phyloP scores from a whole-genome alignment of 2,888 invertebrate genomes.

The Pedicia rivosa region DNA sequence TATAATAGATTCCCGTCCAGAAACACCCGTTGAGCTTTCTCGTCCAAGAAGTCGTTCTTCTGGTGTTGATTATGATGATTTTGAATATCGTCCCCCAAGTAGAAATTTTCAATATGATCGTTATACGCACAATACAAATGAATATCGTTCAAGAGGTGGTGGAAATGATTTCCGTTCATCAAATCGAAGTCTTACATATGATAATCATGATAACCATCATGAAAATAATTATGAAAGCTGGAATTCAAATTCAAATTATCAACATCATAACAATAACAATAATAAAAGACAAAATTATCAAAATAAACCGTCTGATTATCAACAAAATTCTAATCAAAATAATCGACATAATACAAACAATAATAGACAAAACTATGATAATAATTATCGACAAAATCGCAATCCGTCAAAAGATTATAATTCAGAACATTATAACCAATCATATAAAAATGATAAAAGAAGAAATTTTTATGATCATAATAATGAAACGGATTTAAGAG shows the following conservation, averaged over 20 bases:
- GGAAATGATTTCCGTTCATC: slow-evolving; percentile 1
- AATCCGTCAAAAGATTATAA: slow-evolving; percentile 16
- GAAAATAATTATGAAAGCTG: no score
- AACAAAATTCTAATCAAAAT: not conserved
- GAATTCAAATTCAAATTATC: no score
- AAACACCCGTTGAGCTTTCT: not conserved
- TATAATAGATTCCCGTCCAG: not conserved
- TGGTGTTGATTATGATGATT: slow-evolving; percentile 4
- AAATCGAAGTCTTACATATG: not conserved
- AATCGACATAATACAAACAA: not conserved
- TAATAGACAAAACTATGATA: not conserved
- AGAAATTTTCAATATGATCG: not conserved
- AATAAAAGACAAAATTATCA: slow-evolving; percentile 3
- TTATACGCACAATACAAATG: not conserved
- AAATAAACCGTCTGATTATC: no score
- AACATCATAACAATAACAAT: slow-evolving; percentile 3
- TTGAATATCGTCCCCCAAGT: not conserved
- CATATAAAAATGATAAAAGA: slow-evolving; percentile 16
- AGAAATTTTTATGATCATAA: not conserved
- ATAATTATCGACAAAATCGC: not conserved
- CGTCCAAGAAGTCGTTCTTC: slow-evolving; percentile 7
- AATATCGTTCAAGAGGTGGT: not conserved
- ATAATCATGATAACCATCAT: slow-evolving; percentile 3
- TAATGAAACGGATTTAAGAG: slow-evolving; percentile 7
- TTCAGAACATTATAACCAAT: slow-evolving; percentile 21